Conservation (phyloP, 2,888 invertebrate genomes). For the Drosophila cracens region DNA sequence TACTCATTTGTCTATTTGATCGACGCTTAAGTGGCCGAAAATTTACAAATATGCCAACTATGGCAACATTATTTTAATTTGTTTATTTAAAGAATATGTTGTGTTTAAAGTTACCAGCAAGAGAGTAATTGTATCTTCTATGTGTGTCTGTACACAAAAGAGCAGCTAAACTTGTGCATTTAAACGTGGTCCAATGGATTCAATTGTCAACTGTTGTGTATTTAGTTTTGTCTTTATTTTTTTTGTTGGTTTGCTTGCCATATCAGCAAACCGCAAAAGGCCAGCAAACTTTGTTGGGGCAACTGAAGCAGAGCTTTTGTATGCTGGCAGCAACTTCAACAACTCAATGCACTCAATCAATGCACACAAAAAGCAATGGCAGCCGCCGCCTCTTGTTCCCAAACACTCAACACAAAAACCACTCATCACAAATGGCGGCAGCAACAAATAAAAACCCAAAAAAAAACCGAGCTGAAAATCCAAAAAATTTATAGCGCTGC, state of each 20-base stretch:
- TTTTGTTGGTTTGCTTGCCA: slow-evolving; percentile 42
- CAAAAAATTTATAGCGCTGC: slow-evolving; percentile 61
- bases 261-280: slow-evolving; percentile 72
- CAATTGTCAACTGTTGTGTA: slow-evolving; percentile 62
- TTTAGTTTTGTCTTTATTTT: slow-evolving; percentile 22
- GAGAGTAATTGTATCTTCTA: background rate
- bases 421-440: slow-evolving; percentile 64
- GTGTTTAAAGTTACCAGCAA: background rate
- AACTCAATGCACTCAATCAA: slow-evolving; percentile 79
- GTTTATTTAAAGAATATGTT: background rate
- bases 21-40: background rate
- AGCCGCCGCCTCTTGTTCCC: slow-evolving; percentile 65
- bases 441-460: slow-evolving; percentile 19
- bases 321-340: slow-evolving; percentile 65
- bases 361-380: slow-evolving; percentile 62
- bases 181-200: slow-evolving; percentile 62
- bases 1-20: background rate
- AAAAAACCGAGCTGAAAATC: slow-evolving; percentile 21
- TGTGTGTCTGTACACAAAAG: background rate
- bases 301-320: slow-evolving; percentile 20
- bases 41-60: background rate
- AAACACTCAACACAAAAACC: slow-evolving; percentile 71
- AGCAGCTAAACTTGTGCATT: slow-evolving; percentile 50
- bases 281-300: slow-evolving; percentile 65
- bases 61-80: background rate